These are phyloP conservation scores for Pelochelys cantorii DNA, from an alignment of 2,797 vertebrate species.

Conservation along the genomic window DNA sequence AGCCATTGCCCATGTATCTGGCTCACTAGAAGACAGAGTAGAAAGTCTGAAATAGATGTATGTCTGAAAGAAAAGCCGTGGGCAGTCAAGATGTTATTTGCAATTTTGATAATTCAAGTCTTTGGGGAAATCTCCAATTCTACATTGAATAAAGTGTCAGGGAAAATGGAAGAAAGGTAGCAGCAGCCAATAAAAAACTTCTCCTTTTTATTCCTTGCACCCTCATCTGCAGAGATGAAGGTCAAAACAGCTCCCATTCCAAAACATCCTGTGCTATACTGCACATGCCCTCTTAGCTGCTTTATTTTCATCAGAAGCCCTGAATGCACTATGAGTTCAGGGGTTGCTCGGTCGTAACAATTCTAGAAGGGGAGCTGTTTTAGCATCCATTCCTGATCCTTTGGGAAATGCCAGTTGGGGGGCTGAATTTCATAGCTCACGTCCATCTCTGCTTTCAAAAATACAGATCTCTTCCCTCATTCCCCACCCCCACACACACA, in stretches of 20 bases:
- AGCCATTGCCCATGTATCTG: neutral
- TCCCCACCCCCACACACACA: no score
- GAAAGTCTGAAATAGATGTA: neutral
- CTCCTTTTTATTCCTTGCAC: neutral
- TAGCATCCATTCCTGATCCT: neutral
- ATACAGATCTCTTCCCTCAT: neutral
- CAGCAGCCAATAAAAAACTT: neutral
- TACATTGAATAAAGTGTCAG: neutral
- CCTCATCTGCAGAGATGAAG: neutral
- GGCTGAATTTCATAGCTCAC: conserved; percentile 4
- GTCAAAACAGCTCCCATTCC: neutral
- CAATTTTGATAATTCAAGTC: neutral
- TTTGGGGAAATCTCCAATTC: conserved; percentile 3
- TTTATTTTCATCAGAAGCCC: neutral
- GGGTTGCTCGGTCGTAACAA: neutral
- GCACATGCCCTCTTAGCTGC: neutral
- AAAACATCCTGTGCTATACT: neutral
- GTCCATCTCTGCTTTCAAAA: neutral
- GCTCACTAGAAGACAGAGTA: conserved; percentile 8
- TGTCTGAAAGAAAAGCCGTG: neutral
- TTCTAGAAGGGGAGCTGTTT: neutral
- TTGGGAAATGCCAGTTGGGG: neutral
- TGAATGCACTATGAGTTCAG: neutral
- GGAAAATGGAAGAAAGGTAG: neutral
- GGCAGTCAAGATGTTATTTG: neutral